Percentiles rank a stretch among this genome's conserved stretches.
Evolutionary conservation across 2,113 vertebrate species (phyloP).

Genomic region (Atlantisia rogersi): DNA sequence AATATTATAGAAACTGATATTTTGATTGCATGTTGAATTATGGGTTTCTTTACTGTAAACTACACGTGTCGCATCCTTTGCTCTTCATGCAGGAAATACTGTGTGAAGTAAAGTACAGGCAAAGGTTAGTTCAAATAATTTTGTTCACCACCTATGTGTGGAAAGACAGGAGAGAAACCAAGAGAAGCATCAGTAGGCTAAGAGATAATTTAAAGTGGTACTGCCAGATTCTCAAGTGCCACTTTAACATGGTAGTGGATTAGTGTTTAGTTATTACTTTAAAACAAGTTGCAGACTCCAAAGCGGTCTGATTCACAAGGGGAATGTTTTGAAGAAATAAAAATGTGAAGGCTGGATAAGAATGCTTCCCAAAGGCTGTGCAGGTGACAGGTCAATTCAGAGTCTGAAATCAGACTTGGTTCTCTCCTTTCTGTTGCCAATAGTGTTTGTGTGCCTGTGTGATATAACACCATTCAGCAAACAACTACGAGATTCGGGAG

Average conservation of each 20-base stretch:
- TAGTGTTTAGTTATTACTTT: neutral
- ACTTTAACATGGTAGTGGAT: neutral
- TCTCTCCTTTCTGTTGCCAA: neutral
- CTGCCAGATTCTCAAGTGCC: slow-evolving; percentile 30
- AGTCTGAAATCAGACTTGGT: neutral
- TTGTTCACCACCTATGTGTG: neutral
- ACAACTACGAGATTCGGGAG: neutral
- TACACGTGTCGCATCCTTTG: neutral
- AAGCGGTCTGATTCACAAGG: neutral
- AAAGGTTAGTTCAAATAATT: neutral
- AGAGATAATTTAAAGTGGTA: slow-evolving; percentile 8
- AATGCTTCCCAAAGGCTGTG: neutral
- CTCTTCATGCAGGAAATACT: neutral
- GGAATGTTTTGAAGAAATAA: neutral
- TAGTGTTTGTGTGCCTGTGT: neutral
- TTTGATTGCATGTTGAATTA: neutral
- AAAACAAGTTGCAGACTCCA: neutral
- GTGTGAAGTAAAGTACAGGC: neutral
- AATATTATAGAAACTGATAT: neutral
- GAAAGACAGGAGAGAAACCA: neutral
- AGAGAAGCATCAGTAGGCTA: neutral
- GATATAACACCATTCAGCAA: neutral
- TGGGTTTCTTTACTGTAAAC: neutral
- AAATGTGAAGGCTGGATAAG: neutral
- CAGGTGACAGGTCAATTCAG: neutral